phyloP scores from a whole-genome alignment of 2,888 invertebrate species.

The Eilema sororculum region DNA sequence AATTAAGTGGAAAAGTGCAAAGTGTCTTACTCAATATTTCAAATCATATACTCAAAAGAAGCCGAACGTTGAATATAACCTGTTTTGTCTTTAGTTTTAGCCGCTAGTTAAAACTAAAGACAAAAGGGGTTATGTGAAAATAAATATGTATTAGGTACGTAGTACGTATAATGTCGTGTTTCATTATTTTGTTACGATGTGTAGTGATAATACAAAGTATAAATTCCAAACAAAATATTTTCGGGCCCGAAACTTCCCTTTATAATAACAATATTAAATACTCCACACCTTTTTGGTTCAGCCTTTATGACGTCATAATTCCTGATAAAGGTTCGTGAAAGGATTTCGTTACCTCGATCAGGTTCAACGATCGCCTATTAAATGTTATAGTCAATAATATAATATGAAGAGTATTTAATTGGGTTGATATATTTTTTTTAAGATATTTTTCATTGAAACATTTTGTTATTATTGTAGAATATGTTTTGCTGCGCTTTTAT shows the following conservation, averaged over 20 bases:
- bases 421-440: not conserved
- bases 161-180: no score
- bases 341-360: constrained; percentile 20
- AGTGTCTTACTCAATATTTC: no score
- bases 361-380: constrained; percentile 13
- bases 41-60: no score
- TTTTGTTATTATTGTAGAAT: no score
- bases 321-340: constrained; percentile 35
- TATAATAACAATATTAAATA: constrained; percentile 34
- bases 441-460: no score
- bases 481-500: no score
- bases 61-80: no score
- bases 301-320: constrained; percentile 37
- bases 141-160: no score
- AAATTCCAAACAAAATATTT: constrained; percentile 7
- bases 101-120: no score
- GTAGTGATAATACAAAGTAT: not conserved
- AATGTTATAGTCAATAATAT: constrained; percentile 28
- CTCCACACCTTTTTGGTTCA: constrained; percentile 40
- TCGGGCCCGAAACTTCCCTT: not conserved
- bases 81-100: no score
- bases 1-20: no score
- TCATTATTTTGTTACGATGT: not conserved
- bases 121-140: no score
- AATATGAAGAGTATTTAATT: constrained; percentile 30